Evolutionary conservation across 2,888 invertebrate species (phyloP), one percentile per base, ranked within the genome.

Genomic region (Quadroppia sp.): DNA sequence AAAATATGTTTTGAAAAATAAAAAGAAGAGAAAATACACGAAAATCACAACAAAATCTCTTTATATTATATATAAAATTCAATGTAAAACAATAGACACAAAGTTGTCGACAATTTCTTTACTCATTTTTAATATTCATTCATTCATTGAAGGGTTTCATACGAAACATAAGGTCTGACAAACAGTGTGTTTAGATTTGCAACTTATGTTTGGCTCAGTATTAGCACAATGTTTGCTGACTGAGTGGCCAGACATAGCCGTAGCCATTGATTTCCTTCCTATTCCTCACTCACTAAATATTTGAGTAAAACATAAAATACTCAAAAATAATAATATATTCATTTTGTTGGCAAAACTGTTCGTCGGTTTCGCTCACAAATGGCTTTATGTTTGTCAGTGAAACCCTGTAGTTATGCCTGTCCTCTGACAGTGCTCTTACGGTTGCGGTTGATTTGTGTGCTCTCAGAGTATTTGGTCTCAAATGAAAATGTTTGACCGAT

Each of bases 381-480:
- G 45, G 36, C 36, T 45, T 3, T 45, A 45, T 11, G 45, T 45
- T n/a, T n/a, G n/a, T n/a, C n/a, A n/a, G 45, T 17, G 45, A 45
- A 15, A 2, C 45, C 45, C 13, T n/a, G 45, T 45, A 36, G 36
- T 36, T 9, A 36, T 36, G 36, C 36, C 36, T 36, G 36, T 36
- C 6, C 36, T 36, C 6, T 36, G 36, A 9, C 36, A 7, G 36
- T 36, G 36, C 36, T 36, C 45, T n/a, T 45, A 15, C 15, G 2
- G 45, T 45, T 45, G 45, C n/a, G 45, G 45, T 45, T 56, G 23
- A 56, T 56, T 56, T 56, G 56, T 56, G 56, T 56, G 56, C 56
- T 23, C 23, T 17, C 56, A 56, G 56, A 25, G 23, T 50, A 9
- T 4, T 50, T 50, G 4, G 50, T 50, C 50, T 50, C 50, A 4